Base-by-base conservation (phyloP, 2,888 invertebrate species). In the Callinectes sapidus region DNA sequence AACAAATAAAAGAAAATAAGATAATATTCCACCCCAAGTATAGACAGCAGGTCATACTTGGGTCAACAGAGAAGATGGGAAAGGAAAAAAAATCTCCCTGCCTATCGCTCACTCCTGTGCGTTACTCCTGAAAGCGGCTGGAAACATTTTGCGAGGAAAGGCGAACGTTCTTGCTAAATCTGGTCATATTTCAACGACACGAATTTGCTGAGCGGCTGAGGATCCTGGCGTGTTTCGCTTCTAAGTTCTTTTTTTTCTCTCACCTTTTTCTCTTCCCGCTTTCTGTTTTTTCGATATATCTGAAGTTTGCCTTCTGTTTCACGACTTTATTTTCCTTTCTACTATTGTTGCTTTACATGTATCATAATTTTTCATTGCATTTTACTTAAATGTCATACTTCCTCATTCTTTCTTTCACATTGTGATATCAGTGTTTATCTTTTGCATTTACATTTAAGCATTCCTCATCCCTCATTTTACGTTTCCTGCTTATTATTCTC, bases 191-290 rank as follows among this genome's bases (percentile, higher is more conserved):
- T 71, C 71, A 71, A 71, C 23, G 71, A 71, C 71, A 71, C 28
- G 71, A 71, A 71, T 71, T 71, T 71, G 71, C 71, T 71, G 71
- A 71, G 71, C 71, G 71, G 71, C 71, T n/a, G 71, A 71, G 28
- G n/a, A 71, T 71, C 71, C 71, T n/a, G 28, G 71, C 71, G 71
- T 71, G 71, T 71, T 71, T 71, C 71, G 10, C n/a, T n/a, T 71
- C 71, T 71, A 13, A 18, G 16, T 28, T 71, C 3, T 71, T 71
- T 48, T 48, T 48, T 48, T 48, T 10, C 10, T 5, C 18, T 5
- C 1, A 18, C 23, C 18, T 61, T 71, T 28, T 71, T 28, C 6
- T 6, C 3, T 71, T 71, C n/a, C n/a, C 2, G 2, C 23, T 71
- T n/a, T 71, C 23, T 23, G 5, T 71, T 71, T 23, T n/a, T 71